Base-by-base conservation (phyloP, 2,888 invertebrate species). In the Rhagium mordax region DNA sequence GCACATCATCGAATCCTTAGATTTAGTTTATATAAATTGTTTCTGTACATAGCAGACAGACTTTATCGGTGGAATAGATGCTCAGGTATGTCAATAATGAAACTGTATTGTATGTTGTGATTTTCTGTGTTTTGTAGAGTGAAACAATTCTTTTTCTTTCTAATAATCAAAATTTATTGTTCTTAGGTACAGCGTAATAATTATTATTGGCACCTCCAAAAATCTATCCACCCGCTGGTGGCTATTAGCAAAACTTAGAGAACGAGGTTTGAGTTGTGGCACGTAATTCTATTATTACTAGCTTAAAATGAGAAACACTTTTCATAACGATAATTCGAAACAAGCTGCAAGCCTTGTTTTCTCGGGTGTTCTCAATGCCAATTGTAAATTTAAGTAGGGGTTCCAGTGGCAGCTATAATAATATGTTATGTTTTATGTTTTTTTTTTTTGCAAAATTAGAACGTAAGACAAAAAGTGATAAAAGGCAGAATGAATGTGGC, bases 51-150 rank as follows among this genome's bases (percentile, higher is more conserved):
- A 84, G 85, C 85, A 78, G 75, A 76, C 83, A 74, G 81, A 75
- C 70, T 68, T 83, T 79, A 79, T 81, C 78, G 84, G 81, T 77
- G 86, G 86, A 81, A 85, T 85, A 88, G 93, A 93, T 89, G 92
- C 91, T 83, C 91, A 92, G 93, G 93, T 93, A 92, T 91, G 84
- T 81, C 73, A 69, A 60, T 51, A 65, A 67, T 74, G 49, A 71
- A 69, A 59, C 67, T 65, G 66, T 73, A 76, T 78, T 57, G 4
- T 57, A 53, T 65, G 65, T 67, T 57, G 67, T 67, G 15, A 53
- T 67, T 66, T 57, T 41, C 33, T 67, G 67, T 67, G 67, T 41
- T 57, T 47, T 15, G 24, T 67, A 57, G 21, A 47, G 41, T 41
- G 41, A 41, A 41, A 41, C 41, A 41, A 41, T 41, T 41, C 41